Base-by-base conservation (phyloP, 2,113 vertebrate genomes). In the Prionailurus viverrinus region DNA sequence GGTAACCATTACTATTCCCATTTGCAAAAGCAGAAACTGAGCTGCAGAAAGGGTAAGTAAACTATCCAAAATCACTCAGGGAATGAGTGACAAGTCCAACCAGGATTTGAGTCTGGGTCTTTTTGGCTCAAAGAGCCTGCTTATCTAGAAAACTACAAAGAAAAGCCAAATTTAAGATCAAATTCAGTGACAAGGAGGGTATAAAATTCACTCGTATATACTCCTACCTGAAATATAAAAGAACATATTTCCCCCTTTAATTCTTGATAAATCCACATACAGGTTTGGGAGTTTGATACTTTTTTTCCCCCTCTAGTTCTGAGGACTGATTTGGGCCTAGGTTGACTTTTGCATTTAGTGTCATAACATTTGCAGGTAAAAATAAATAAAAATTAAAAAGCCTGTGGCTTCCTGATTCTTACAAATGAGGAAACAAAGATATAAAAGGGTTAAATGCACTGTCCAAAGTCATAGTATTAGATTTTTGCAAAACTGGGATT, bases 121-220 rank as follows among this genome's bases (percentile, higher is more conserved):
- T 39, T 51, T 25, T 33, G 92, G 31, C 25, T 87, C 68, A 89
- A 81, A 85, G 78, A 89, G 0, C 41, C 66, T 5, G 51, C 23
- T 81, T 79, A 48, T 39, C 68, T 61, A 84, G n/a, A 25, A 86
- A 66, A 23, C 25, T 25, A 58, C 2, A 53, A 65, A 83, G n/a
- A 31, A 93, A 83, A n/a, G 69, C 19, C 76, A 92, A 95, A 95
- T 39, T 85, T 69, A 74, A 83, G 55, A 94, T 91, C 53, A 92
- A 29, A 91, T 41, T 89, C 81, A 88, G 19, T 13, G 29, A 55
- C 19, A 78, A 95, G 45, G 41, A 14, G 85, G 91, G 81, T 6
- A 65, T 3, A 82, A 79, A 79, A 87, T 31, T 66, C 39, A 87
- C 23, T 80, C 51, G n/a, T 63, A 39, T 33, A 29, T 31, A n/a